Evolutionary conservation across 92 coral and sea anemone species (phyloP), one percentile per base, ranked within the genome.

Genomic region (Porites lobata): DNA sequence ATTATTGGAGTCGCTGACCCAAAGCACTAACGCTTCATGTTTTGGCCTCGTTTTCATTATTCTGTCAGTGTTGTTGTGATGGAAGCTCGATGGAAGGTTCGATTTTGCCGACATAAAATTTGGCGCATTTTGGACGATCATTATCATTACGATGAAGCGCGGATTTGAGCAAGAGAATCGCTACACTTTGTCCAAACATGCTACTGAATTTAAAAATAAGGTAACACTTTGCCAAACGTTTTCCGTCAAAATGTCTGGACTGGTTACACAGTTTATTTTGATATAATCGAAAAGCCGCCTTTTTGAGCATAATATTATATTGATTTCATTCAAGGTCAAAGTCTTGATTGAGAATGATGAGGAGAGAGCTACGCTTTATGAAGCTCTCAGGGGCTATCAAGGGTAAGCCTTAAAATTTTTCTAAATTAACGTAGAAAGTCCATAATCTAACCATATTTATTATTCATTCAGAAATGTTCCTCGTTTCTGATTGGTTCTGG

Each of bases 141-240:
- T 38, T 38, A 38, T 38, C 47, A 38, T 38, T 38, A 38, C 47
- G 47, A 95, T 95, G 98, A 72, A 81, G 58, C 96, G 98, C 38
- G 91, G 93, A 68, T 95, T 87, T 80, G 98, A 95, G 82, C 96
- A 95, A 69, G 98, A 95, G 80, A 91, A 78, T 82, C 87, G 87
- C 10, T 89, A 81, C 69, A 93, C 98, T 19, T 85, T 95, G 67
- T 86, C 92, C 50, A 93, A 95, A 72, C 98, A 95, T 77, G 90
- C 95, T 14, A 94, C 87, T 50, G 98, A 95, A 53, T 95, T 95
- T 84, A 95, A 93, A 83, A 93, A 91, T 52, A 95, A 95, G 98
- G 98, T 95, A 82, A 13, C 26, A 6, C 50, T 8, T 66, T 2
- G 6, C 19, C 58, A 11, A 18, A 80, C 13, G 7, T 51, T 67